Percentiles rank a stretch among this genome's conserved stretches.
Evolutionary conservation across 1,140 invertebrate species (phyloP).

Genomic region (Tetramorium parvispinum): DNA sequence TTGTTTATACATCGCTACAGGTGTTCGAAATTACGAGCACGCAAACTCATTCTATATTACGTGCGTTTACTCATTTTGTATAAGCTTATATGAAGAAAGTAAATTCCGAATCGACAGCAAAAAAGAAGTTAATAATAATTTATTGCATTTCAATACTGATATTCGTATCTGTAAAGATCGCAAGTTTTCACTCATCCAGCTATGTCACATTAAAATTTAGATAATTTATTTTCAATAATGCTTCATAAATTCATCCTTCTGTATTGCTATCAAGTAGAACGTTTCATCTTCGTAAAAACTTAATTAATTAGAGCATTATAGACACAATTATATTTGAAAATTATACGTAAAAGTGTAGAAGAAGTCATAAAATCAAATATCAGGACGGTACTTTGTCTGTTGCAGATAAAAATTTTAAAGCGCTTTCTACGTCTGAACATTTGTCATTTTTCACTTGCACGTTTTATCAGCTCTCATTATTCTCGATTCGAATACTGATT

Average conservation of each 20-base stretch:
- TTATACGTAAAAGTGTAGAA: background rate
- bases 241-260: background rate
- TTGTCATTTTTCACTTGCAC: background rate
- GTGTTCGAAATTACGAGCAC: constrained; percentile 61
- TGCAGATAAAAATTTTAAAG: background rate
- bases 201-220: background rate
- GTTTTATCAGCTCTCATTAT: background rate
- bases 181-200: background rate
- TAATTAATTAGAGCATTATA: background rate
- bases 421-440: background rate
- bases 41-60: constrained; percentile 4
- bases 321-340: constrained; percentile 1
- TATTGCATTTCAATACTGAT: background rate
- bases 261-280: background rate
- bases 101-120: background rate
- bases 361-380: background rate
- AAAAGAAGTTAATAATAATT: background rate
- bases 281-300: background rate
- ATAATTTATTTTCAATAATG: background rate
- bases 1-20: constrained; percentile 57
- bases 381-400: background rate
- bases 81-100: background rate
- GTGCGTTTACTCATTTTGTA: background rate
- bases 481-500: background rate
- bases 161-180: background rate